Conservation (phyloP, 2,797 vertebrate species). For the Chelon labrosus region DNA sequence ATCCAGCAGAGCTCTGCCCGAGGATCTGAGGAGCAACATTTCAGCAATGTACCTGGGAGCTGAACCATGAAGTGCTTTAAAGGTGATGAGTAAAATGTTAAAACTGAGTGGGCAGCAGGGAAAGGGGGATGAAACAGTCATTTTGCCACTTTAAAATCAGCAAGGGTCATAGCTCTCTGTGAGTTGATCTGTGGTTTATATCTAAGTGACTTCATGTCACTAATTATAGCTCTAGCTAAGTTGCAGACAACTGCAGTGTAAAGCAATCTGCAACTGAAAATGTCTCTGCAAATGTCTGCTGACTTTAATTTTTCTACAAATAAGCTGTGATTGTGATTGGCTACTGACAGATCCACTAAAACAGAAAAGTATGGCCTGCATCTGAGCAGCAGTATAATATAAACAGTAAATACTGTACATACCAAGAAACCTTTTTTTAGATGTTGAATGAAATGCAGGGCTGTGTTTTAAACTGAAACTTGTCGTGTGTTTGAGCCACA, state of each 20-base stretch:
- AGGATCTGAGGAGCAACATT: too few relatives aligned
- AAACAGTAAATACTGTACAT: not conserved
- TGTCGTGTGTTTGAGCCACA: not conserved
- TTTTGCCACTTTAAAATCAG: not conserved
- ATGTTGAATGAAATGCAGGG: not conserved
- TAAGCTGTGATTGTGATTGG: not conserved
- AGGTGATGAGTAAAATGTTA: too few relatives aligned
- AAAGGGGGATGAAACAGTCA: not conserved
- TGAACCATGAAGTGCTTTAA: too few relatives aligned
- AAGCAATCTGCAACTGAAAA: not conserved
- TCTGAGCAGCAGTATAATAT: not conserved
- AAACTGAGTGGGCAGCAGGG: too few relatives aligned
- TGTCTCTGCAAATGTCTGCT: not conserved
- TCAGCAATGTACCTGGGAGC: too few relatives aligned
- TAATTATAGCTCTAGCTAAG: not conserved
- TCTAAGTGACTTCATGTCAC: conserved; percentile 5
- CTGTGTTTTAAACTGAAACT: too few relatives aligned
- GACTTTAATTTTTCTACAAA: not conserved
- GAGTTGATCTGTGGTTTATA: conserved; percentile 1
- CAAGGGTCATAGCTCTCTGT: not conserved
- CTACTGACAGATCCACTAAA: not conserved
- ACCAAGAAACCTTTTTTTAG: not conserved
- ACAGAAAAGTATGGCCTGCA: not conserved
- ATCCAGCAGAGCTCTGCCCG: too few relatives aligned
- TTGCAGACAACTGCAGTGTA: conserved; percentile 7